Evolutionary conservation across 2,113 vertebrate genomes (phyloP), one percentile per base, ranked within the genome.

Genomic region (Mirza zaza): DNA sequence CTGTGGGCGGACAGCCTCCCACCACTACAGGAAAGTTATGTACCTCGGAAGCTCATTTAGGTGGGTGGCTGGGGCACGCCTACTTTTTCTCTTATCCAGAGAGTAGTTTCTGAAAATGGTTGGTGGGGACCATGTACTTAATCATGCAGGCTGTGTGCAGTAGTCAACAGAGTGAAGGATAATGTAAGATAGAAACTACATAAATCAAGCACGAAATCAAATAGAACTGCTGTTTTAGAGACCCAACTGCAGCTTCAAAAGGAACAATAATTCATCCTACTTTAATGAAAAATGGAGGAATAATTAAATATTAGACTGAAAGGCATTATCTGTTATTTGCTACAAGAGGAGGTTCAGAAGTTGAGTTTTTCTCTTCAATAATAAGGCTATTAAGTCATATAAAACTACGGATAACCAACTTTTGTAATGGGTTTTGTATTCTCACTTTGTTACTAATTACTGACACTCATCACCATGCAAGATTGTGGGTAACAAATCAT

Each of bases 401-500:
- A 97, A 97, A 97, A 98, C 97, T 97, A 97, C 93, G 97, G 97
- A 95, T 96, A 98, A 94, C 88, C 97, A 97, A 96, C 83, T 95
- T 96, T 80, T 96, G 95, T 92, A 96, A 98, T 85, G 93, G 95
- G 93, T 96, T 90, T 67, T 96, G 95, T 92, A 97, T 93, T 81
- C 91, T 96, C 85, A 95, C 91, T 96, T 96, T 36, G 14, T 70
- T 70, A 18, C 50, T 55, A 20, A 36, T 17, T 36, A 50, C 48
- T 42, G 59, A 83, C 59, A 68, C 6, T 50, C 27, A 83, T 1
- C 4, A 32, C 27, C 29, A 36, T 29, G 68, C 29, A 61, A 89
- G 42, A 83, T 39, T 25, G 70, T 52, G 42, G n/a, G 18, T 36
- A 82, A 87, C 63, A 82, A 20, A 18, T 36, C 21, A 71, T 57